Evolutionary conservation across 2,113 vertebrate species (phyloP), one percentile per base, ranked within the genome.

Genomic region (Hypanus sabinus): DNA sequence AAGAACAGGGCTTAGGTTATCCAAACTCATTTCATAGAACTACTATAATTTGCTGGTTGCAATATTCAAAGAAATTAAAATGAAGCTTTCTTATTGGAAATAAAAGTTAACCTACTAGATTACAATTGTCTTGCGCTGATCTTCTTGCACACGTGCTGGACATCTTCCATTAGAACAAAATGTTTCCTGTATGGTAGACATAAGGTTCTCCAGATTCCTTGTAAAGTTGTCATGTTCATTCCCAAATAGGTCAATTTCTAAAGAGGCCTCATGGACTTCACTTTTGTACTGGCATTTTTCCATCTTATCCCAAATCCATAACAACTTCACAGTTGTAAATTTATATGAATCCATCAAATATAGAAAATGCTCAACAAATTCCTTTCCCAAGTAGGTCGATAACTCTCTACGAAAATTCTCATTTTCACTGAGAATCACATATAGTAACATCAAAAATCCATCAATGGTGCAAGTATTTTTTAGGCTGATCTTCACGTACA

Each of bases 271-370:
- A 95, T 97, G 96, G 95, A 98, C 96, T 95, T 96, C 96, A 3
- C 98, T 97, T 95, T 97, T 97, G 95, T 98, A 98, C 94, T 98
- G 98, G 38, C 96, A 96, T 95, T 97, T 98, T 76, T 97, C 97
- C 98, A 98, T 98, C 95, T 97, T 96, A 96, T 98, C 97, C 98
- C 97, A 97, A 95, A 98, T 98, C 98, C 98, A 98, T 95, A 98
- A 96, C 95, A 98, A 96, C 96, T 98, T 98, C 90, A 98, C 98
- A 0, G 97, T 98, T 95, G 98, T 97, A 96, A 98, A 98, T 95
- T 97, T 97, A 76, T 97, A 98, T 79, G 97, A 97, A 96, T 98
- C 98, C 98, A 98, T 98, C 95, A 98, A 96, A 95, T 97, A 96
- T 65, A 98, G 97, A 95, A 98, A 98, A 94, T 96, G 97, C 94